Percentiles rank a stretch among this genome's conserved stretches.
These are phyloP conservation scores for Brachylomia viminalis DNA, from an alignment of 2,888 invertebrate genomes.

Conservation along the genomic window DNA sequence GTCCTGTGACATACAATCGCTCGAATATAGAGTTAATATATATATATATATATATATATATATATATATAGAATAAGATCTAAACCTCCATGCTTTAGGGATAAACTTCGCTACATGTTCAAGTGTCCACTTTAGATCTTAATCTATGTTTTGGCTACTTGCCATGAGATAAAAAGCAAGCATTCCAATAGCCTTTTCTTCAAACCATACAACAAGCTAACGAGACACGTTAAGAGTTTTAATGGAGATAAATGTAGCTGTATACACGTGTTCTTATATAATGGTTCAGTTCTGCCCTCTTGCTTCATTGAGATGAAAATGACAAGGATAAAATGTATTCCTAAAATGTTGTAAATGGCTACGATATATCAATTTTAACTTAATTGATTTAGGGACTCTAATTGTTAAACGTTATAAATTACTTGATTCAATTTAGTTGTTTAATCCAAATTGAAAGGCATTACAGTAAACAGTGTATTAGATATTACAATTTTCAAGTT, in stretches of 20 bases:
- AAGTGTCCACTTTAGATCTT: conserved; percentile 53
- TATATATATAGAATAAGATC: too few relatives aligned
- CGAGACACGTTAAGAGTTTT: conserved; percentile 43
- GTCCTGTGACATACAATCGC: conserved; percentile 4
- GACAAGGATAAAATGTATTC: not conserved
- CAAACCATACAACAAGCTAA: conserved; percentile 42
- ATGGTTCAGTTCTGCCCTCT: not conserved
- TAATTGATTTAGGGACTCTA: not conserved
- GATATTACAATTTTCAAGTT: not conserved
- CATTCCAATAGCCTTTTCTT: conserved; percentile 48
- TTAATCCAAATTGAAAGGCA: too few relatives aligned
- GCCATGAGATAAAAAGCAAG: conserved; percentile 59
- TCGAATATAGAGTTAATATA: too few relatives aligned
- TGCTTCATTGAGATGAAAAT: not conserved
- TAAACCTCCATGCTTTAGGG: not conserved
- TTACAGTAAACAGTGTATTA: not conserved
- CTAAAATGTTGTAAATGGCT: not conserved
- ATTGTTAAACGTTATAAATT: not conserved
- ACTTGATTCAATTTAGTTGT: not conserved
- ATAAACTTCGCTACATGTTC: conserved; percentile 47
- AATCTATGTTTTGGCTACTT: conserved; percentile 61
- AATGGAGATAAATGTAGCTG: conserved; percentile 34
- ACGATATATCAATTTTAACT: not conserved
- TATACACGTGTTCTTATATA: not conserved
- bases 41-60: too few relatives aligned